Base-by-base conservation (phyloP, 2,113 vertebrate species). In the Chaetops frenatus region DNA sequence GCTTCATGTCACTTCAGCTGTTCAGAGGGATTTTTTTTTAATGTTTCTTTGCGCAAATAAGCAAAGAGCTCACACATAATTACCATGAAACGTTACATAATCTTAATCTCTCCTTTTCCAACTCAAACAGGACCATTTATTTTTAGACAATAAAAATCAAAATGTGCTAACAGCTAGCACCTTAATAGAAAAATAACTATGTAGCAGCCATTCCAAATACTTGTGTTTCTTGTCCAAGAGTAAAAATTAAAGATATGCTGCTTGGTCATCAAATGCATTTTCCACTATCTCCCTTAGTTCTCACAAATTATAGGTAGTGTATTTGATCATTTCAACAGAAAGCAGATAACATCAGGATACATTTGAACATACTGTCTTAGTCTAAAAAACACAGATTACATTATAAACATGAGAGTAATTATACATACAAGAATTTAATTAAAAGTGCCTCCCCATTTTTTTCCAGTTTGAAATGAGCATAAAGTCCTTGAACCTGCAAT, bases 1-100 rank as follows among this genome's bases (percentile, higher is more conserved):
- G 81, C 71, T 97, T 92, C 86, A 79, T 97, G 89, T 96, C 95
- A 97, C 85, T 97, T 98, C 96, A 97, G 97, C 97, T 97, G 97
- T 95, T 98, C 85, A 87, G 88, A 94, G 14, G 47, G 35, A 33
- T 76, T 72, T 62, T 47, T 67, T 96, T 95, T 96, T 95, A 79
- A 93, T 90, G 78, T 96, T 97, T 97, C 90, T 96, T 91, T 95
- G 86, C 9, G 11, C 60, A 97, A 97, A 81, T 95, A 97, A 92
- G 92, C 80, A 95, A 95, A 97, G 72, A 96, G 92, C 82, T 97
- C 61, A 94, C 78, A 94, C 29, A 67, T 51, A 95, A 96, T 95
- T 93, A 91, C 67, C 88, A 87, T 38, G 62, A 95, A 94, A 95
- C 8, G 11, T 73, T 82, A 95, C 21, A 87, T 42, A 96, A 90